Evolutionary conservation across 2,797 vertebrate species (phyloP).

Genomic region (Girardinus metallicus): DNA sequence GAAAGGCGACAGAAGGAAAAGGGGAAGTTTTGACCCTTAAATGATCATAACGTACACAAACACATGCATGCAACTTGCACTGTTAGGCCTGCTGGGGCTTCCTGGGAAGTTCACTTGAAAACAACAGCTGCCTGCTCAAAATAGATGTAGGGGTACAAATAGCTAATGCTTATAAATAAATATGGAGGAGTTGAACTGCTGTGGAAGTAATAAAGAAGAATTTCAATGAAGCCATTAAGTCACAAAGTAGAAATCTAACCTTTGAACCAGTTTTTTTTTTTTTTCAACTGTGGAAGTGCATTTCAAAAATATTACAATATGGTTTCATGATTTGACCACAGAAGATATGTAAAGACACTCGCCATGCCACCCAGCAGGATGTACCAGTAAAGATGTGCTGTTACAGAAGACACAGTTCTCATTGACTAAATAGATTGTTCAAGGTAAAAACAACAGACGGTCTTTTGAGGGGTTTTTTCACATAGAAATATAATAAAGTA

Average conservation of each 20-base stretch:
- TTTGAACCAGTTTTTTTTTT: not conserved
- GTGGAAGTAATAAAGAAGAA: not conserved
- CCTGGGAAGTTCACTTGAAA: constrained; percentile 42
- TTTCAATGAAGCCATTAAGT: not conserved
- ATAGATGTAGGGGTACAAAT: constrained; percentile 23
- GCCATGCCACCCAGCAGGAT: not conserved
- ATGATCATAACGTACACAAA: constrained; percentile 58
- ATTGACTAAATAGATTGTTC: not conserved
- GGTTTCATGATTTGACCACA: not conserved
- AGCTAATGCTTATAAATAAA: constrained; percentile 43
- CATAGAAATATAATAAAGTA: not conserved
- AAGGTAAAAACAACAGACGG: not conserved
- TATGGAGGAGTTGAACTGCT: not conserved
- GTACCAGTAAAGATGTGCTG: not conserved
- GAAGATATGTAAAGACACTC: not conserved
- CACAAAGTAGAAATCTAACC: not conserved
- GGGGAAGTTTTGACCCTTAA: constrained; percentile 33
- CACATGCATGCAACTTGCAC: constrained; percentile 21
- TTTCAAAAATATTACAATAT: not conserved
- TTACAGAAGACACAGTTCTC: not conserved
- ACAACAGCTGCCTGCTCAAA: constrained; percentile 47
- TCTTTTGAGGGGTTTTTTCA: not conserved
- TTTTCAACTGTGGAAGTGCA: not conserved
- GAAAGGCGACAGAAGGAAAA: constrained; percentile 25
- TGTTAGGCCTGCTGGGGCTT: constrained; percentile 21